Percentiles rank a stretch among this genome's conserved stretches.
These are phyloP conservation scores for Brachyistius frenatus DNA, from an alignment of 2,113 vertebrate genomes.

Conservation along the genomic window DNA sequence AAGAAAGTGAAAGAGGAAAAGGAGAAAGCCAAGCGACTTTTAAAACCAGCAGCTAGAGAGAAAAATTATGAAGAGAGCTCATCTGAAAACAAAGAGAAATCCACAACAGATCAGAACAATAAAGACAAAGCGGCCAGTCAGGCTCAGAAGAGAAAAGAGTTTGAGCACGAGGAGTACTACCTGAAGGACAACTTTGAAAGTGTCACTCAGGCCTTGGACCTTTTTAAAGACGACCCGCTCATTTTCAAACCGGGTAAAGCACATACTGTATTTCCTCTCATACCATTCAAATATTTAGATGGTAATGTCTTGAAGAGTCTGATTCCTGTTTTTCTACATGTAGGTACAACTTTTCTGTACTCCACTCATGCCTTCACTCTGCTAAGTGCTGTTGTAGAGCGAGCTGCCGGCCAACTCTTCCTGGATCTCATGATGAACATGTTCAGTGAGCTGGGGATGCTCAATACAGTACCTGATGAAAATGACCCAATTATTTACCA, in stretches of 20 bases:
- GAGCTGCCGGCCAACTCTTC: conserved; percentile 89
- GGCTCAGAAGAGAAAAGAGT: conserved; percentile 86
- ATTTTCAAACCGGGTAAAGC: conserved; percentile 95
- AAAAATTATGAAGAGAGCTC: conserved; percentile 57
- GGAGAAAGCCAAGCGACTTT: conserved; percentile 85
- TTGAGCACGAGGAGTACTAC: conserved; percentile 95
- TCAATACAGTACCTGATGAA: conserved; percentile 91
- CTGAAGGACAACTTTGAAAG: conserved; percentile 93
- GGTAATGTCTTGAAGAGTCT: not conserved
- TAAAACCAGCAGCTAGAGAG: conserved; percentile 80
- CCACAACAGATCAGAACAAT: conserved; percentile 66
- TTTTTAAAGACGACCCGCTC: conserved; percentile 96
- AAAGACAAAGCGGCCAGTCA: conserved; percentile 71
- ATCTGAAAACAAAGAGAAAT: conserved; percentile 73
- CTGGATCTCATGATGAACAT: conserved; percentile 93
- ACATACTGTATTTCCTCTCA: not conserved
- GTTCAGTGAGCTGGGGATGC: conserved; percentile 95
- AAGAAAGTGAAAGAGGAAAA: conserved; percentile 91
- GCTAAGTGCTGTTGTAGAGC: conserved; percentile 93
- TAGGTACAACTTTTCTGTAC: conserved; percentile 95
- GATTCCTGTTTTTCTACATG: conserved; percentile 27
- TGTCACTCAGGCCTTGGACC: conserved; percentile 90
- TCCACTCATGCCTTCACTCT: conserved; percentile 96
- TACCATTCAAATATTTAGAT: not conserved
- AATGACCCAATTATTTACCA: conserved; percentile 97